A percentile compares a stretch with the other conserved stretches of the same genome.
Evolutionary conservation across 2,888 invertebrate genomes (phyloP).

Genomic region (Lysandra coridon): DNA sequence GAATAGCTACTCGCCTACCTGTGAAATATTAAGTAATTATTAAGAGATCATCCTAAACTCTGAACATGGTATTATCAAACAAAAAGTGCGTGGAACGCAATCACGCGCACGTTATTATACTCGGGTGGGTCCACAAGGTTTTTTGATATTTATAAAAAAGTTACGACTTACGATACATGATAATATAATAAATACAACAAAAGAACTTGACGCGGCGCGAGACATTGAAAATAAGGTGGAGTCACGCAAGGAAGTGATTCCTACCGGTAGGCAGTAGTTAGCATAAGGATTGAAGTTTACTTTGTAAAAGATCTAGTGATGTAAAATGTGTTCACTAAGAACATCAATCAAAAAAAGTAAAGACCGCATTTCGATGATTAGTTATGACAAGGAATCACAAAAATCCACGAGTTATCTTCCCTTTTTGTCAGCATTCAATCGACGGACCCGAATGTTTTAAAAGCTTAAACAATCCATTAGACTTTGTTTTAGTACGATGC

Average conservation of each 20-base stretch:
- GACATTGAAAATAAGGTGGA: conserved; percentile 28
- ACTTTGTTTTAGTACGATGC: conserved; percentile 40
- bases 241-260: conserved; percentile 36
- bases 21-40: not conserved
- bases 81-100: conserved; percentile 18
- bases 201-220: conserved; percentile 27
- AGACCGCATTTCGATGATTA: conserved; percentile 7
- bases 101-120: conserved; percentile 43
- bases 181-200: conserved; percentile 30
- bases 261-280: conserved; percentile 15
- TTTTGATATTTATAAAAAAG: conserved; percentile 44
- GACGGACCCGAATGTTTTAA: conserved; percentile 25
- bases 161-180: conserved; percentile 36
- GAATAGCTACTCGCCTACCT: not conserved
- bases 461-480: conserved; percentile 38
- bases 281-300: not conserved
- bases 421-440: conserved; percentile 27
- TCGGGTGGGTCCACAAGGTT: conserved; percentile 47
- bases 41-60: not conserved
- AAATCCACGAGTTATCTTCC: conserved; percentile 11
- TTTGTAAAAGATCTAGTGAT: not conserved
- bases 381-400: conserved; percentile 22
- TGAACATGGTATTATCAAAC: conserved; percentile 1
- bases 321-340: not conserved
- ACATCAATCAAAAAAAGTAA: conserved; percentile 23